Evolutionary conservation across 1,140 invertebrate species (phyloP), one percentile per base, ranked within the genome.

Genomic region (Cheumatopsyche charites): DNA sequence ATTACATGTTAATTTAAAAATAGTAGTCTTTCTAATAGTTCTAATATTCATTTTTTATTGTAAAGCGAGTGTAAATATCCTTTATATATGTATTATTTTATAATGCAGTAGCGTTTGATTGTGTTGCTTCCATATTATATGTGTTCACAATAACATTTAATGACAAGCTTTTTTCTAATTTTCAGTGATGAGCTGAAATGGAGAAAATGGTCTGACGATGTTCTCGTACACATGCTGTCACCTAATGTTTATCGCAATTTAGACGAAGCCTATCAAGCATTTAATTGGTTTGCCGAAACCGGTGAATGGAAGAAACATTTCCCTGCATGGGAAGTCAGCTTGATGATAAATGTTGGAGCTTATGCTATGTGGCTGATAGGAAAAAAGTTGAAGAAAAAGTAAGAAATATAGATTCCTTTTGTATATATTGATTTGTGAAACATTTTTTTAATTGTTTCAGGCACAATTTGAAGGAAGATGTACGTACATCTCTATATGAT

Each of bases 261-360:
- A 3, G 80, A 82, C 3, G 98, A 99, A 87, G 87, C 97, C 0
- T 80, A 96, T 17, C 88, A 96, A 80, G 91, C 96, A 0, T 98
- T 98, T 79, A 88, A 91, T 73, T 96, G 94, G 90, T 98, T 98
- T 82, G 93, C 94, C 11, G 80, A 93, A 76, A 91, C 91, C 41
- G 97, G 97, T 3, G 91, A 94, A 73, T 99, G 97, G 97, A 89
- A 94, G 63, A 88, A 92, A 67, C 88, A 93, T 75, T 99, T 99
- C 81, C 89, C 93, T 0, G 77, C 84, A 1, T 94, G 92, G 90
- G 95, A 98, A 82, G 86, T 92, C 77, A 82, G 87, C 21, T 78
- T 97, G 25, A 94, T 98, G 79, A 91, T 98, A n/a, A 97, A 98
- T 80, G 89, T 95, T 1, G 98, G 98, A 26, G 94, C 97, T 0